These are phyloP conservation scores for Marasmarcha lunaedactyla DNA, from an alignment of 2,888 invertebrate genomes.

Conservation along the genomic window DNA sequence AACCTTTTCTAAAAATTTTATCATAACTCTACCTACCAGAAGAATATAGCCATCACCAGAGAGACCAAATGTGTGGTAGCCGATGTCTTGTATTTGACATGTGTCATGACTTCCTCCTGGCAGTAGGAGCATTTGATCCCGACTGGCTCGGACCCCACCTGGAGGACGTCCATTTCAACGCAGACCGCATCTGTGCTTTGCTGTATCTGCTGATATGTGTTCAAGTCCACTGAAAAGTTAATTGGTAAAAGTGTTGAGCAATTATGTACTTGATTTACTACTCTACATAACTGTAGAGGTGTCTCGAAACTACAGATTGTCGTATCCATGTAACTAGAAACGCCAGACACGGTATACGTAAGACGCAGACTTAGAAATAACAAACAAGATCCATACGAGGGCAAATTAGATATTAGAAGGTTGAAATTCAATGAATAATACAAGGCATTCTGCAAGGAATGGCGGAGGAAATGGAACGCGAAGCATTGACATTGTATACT, in stretches of 20 bases:
- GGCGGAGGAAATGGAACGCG: too few species aligned
- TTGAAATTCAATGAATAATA: too few species aligned
- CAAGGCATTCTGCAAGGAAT: too few species aligned
- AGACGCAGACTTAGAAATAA: too few species aligned
- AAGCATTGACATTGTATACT: too few species aligned
- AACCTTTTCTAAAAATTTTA: too few species aligned
- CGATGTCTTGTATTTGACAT: slow-evolving; percentile 38
- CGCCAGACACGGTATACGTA: too few species aligned
- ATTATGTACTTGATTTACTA: slow-evolving; percentile 1
- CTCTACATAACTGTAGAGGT: not conserved
- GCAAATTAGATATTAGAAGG: too few species aligned
- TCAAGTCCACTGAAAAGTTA: slow-evolving; percentile 42
- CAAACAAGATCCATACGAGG: too few species aligned
- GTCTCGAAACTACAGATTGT: too few species aligned
- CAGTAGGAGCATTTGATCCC: slow-evolving; percentile 56
- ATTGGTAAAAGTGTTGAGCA: not conserved
- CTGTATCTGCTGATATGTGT: slow-evolving; percentile 40
- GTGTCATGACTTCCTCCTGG: slow-evolving; percentile 55
- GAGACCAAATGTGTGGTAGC: slow-evolving; percentile 42
- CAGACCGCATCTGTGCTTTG: slow-evolving; percentile 38
- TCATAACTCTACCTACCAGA: slow-evolving; percentile 54
- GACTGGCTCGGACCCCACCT: slow-evolving; percentile 57
- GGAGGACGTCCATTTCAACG: slow-evolving; percentile 54
- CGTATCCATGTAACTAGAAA: too few species aligned
- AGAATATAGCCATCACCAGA: slow-evolving; percentile 42